Evolutionary conservation across 2,797 vertebrate species (phyloP).

Genomic region (Micromesistius poutassou): DNA sequence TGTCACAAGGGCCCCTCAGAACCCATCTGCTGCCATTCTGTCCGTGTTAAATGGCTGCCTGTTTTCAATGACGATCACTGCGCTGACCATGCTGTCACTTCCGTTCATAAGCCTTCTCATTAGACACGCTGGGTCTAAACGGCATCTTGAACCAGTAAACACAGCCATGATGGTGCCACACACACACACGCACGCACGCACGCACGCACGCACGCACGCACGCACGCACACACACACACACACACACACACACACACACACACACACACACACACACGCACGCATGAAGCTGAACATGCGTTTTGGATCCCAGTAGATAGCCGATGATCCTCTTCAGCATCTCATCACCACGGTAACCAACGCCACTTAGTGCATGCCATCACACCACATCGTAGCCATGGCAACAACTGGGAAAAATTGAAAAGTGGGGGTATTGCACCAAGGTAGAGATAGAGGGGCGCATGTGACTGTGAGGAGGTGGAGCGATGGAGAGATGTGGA

Average conservation of each 20-base stretch:
- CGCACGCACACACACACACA: constrained; percentile 10
- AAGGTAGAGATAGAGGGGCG: constrained; percentile 1
- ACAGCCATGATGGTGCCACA: background rate
- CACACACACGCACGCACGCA: constrained; percentile 5
- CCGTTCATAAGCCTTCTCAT: background rate
- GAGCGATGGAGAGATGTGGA: constrained; percentile 22
- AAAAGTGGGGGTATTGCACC: constrained; percentile 45
- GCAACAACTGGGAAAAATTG: constrained; percentile 56
- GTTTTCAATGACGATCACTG: background rate
- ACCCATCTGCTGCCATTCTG: background rate
- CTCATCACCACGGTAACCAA: constrained; percentile 56
- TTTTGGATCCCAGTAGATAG: constrained; percentile 37
- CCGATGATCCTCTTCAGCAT: constrained; percentile 59
- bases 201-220: background rate
- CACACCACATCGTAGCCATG: constrained; percentile 62
- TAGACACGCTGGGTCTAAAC: background rate
- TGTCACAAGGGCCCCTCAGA: background rate
- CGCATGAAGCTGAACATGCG: background rate
- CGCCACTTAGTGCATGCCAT: constrained; percentile 57
- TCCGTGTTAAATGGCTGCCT: background rate
- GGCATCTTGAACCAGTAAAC: background rate
- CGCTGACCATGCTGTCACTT: background rate
- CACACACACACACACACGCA: constrained; percentile 8
- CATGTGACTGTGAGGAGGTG: background rate
- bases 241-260: background rate